Base-by-base conservation (phyloP, 2,888 invertebrate genomes). In the Agapostemon virescens region DNA sequence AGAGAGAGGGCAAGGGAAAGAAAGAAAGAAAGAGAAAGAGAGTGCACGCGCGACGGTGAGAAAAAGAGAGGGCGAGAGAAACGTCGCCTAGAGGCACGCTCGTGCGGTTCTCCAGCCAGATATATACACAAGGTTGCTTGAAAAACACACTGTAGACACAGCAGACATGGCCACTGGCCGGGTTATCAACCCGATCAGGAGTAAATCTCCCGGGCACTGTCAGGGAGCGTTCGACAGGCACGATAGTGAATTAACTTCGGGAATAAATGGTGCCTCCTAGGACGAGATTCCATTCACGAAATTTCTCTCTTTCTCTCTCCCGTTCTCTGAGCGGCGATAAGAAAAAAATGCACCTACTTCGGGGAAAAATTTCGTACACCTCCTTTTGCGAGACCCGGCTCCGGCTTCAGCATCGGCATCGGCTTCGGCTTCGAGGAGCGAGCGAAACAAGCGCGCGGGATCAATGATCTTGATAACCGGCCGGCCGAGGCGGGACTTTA, bases 161-260 rank as follows among this genome's bases (percentile, higher is more conserved):
- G 85, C 86, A 74, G 89, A 90, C 89, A 90, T 86, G 90, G 90
- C 87, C 89, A 90, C 90, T 87, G 89, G 49, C 83, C 86, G 83
- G 84, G 87, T 90, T 90, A 90, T 90, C 90, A 85, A 83, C 86
- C 55, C 88, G 90, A 90, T 90, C 90, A 83, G 87, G 82, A 85
- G 86, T 86, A 88, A 86, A 88, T 85, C 84, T 87, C 83, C 74
- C 82, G 83, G 79, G 81, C 83, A 84, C 86, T 88, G 88, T 88
- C 87, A 85, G 84, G 80, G 76, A 82, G 70, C 85, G 79, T 88
- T 86, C 87, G 88, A 87, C 88, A 86, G 87, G 83, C 82, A 79
- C 88, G 89, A 88, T 88, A 88, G 88, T 87, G 89, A 90, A 90
- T 90, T 90, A 90, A 90, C 89, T 88, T 84, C 72, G 84, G 49